Conservation (phyloP, 2,888 invertebrate genomes). For the Chloroclystis v-ata region DNA sequence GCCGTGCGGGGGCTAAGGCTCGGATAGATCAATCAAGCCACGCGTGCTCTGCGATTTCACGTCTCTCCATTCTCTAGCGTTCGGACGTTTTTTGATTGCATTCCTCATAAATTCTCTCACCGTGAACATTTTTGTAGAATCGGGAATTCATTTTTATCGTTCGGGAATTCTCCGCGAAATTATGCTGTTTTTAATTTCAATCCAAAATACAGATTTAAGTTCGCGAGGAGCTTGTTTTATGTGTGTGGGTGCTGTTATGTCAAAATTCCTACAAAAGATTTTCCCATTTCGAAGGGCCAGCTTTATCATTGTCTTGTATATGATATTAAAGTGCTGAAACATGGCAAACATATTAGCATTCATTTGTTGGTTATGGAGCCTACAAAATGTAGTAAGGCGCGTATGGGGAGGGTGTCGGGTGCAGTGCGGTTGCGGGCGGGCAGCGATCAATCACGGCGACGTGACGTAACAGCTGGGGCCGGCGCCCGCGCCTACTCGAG, state of each 20-base stretch:
- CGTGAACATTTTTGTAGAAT: slow-evolving; percentile 7
- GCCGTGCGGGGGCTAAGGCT: neutral
- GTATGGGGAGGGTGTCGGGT: slow-evolving; percentile 26
- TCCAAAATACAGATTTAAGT: too few species aligned
- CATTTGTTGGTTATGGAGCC: neutral
- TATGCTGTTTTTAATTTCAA: too few species aligned
- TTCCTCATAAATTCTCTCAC: slow-evolving; percentile 29
- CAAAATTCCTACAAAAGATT: too few species aligned
- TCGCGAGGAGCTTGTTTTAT: too few species aligned
- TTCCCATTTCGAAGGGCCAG: too few species aligned
- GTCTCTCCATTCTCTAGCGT: slow-evolving; percentile 18
- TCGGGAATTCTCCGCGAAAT: too few species aligned
- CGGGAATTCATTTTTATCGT: too few species aligned
- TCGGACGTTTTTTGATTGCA: slow-evolving; percentile 37
- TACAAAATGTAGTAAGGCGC: slow-evolving; percentile 6
- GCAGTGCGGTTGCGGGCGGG: slow-evolving; percentile 35
- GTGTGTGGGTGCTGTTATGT: too few species aligned
- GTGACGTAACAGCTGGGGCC: slow-evolving; percentile 34
- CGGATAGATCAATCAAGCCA: slow-evolving; percentile 15
- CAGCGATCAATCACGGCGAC: slow-evolving; percentile 43
- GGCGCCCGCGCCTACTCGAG: slow-evolving; percentile 9
- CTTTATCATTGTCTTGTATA: too few species aligned
- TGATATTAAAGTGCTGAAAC: too few species aligned
- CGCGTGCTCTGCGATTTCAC: slow-evolving; percentile 24
- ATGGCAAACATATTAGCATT: neutral